Conservation (phyloP, 2,888 invertebrate genomes). For the Dusona sp. region DNA sequence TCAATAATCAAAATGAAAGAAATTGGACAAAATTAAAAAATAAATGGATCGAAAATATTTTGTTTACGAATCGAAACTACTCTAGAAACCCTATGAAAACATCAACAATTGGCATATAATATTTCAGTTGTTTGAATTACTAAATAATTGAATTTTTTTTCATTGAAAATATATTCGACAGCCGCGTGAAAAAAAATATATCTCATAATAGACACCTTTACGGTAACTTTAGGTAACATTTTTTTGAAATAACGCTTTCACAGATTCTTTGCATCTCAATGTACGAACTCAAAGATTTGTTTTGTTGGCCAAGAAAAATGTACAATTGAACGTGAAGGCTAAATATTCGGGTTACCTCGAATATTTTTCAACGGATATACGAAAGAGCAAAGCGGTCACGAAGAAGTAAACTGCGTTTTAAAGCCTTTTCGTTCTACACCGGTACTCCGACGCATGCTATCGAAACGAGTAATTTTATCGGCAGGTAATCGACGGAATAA, state of each 20-base stretch:
- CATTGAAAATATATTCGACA: not conserved
- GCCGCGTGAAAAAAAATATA: not conserved
- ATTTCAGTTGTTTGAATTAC: not conserved
- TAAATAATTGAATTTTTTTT: not conserved
- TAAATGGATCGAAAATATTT: no score
- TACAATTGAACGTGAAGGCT: not conserved
- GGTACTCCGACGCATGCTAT: constrained; percentile 40
- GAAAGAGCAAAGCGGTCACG: constrained; percentile 26
- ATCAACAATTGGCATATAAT: not conserved
- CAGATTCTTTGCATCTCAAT: not conserved
- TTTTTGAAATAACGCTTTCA: not conserved
- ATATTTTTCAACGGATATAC: constrained; percentile 4
- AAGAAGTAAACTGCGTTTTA: constrained; percentile 36
- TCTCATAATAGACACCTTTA: not conserved
- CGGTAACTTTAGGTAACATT: not conserved
- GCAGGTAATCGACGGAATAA: constrained; percentile 73
- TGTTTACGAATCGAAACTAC: no score
- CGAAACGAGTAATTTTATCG: constrained; percentile 70
- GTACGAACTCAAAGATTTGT: not conserved
- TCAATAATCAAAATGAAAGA: no score
- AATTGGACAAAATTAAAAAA: no score
- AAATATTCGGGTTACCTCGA: constrained; percentile 13
- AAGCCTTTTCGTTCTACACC: constrained; percentile 29
- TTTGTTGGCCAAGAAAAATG: constrained; percentile 28
- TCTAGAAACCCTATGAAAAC: no score